phyloP scores from a whole-genome alignment of 2,113 vertebrate genomes.

The Centropus bengalensis region DNA sequence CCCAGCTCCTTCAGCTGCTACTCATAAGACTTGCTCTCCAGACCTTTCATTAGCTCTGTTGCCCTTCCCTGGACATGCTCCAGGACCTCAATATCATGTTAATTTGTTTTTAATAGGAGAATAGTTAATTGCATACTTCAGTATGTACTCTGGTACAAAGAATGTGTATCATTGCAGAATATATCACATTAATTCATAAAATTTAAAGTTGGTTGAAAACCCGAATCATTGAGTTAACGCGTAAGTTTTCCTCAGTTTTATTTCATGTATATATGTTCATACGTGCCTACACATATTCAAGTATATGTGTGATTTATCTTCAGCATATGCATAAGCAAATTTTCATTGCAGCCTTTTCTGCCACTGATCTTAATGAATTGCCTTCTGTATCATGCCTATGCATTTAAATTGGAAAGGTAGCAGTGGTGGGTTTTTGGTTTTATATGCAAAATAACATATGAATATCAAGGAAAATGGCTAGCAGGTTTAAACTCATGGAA shows the following conservation, averaged over 20 bases:
- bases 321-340: neutral
- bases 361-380: neutral
- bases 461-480: neutral
- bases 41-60: too few relatives aligned
- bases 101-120: neutral
- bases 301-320: neutral
- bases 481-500: neutral
- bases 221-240: neutral
- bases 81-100: neutral
- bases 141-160: neutral
- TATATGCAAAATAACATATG: neutral
- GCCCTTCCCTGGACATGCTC: too few relatives aligned
- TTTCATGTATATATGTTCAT: neutral
- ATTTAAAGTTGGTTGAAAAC: neutral
- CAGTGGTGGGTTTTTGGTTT: neutral
- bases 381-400: neutral
- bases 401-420: neutral
- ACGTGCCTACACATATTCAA: neutral
- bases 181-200: neutral
- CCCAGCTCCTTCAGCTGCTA: too few relatives aligned
- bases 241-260: neutral
- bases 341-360: neutral
- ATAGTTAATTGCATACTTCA: neutral
- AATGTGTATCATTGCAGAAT: neutral
- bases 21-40: too few relatives aligned